These are phyloP conservation scores for Gambusia affinis DNA, from an alignment of 2,113 vertebrate species.

Conservation along the genomic window DNA sequence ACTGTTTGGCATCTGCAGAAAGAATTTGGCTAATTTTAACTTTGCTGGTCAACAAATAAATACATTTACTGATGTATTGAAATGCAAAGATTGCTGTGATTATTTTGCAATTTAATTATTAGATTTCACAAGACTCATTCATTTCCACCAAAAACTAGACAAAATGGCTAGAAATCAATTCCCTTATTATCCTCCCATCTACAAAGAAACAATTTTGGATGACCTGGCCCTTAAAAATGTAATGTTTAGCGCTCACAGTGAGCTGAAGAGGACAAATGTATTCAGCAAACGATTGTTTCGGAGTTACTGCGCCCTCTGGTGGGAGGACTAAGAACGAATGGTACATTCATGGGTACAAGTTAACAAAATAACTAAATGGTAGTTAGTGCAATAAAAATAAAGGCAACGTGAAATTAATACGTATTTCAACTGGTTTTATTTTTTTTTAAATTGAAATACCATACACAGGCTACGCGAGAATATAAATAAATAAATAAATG, in stretches of 20 bases:
- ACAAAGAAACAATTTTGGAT: too few relatives aligned
- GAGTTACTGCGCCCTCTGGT: constrained; percentile 32
- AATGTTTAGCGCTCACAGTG: too few relatives aligned
- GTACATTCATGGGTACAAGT: constrained; percentile 42
- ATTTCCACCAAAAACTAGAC: background rate
- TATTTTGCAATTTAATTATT: background rate
- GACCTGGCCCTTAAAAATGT: too few relatives aligned
- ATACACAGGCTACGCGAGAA: background rate
- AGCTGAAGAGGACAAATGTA: background rate
- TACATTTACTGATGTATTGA: too few relatives aligned
- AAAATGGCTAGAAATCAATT: too few relatives aligned
- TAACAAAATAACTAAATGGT: too few relatives aligned
- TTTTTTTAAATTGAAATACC: background rate
- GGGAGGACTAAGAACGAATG: background rate
- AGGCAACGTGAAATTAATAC: background rate
- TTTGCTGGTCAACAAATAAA: too few relatives aligned
- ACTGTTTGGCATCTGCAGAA: too few relatives aligned
- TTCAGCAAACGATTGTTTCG: background rate
- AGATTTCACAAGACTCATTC: too few relatives aligned
- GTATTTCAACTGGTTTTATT: background rate
- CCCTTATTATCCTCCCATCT: too few relatives aligned
- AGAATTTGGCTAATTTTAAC: too few relatives aligned
- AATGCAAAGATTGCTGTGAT: background rate
- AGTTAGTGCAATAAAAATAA: background rate
- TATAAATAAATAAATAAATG: background rate